Conservation (phyloP, 2,113 vertebrate species). For the Morone chrysops region DNA sequence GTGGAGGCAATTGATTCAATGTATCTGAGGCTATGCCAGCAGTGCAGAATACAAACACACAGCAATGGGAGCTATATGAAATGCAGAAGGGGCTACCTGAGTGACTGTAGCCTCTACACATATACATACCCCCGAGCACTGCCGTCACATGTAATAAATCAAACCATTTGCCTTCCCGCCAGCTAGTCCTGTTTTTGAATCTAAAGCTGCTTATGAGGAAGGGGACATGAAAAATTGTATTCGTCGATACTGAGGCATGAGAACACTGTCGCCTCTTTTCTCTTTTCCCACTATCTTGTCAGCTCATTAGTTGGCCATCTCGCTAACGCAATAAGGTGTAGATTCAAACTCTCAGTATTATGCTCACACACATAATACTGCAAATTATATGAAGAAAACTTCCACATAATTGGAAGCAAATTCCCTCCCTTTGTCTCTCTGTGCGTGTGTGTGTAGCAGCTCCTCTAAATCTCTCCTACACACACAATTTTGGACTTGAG, state of each 20-base stretch:
- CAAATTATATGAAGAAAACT: constrained; percentile 62
- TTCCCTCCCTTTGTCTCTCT: neutral
- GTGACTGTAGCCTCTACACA: constrained; percentile 23
- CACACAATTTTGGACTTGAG: constrained; percentile 49
- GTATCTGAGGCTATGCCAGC: constrained; percentile 65
- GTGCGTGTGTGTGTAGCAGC: neutral
- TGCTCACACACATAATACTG: constrained; percentile 51
- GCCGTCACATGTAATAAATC: constrained; percentile 69
- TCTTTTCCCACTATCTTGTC: constrained; percentile 59
- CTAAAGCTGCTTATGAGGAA: constrained; percentile 63
- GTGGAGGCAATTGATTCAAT: constrained; percentile 73
- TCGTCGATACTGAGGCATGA: constrained; percentile 55
- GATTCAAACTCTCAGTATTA: constrained; percentile 66
- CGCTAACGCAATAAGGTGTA: constrained; percentile 60
- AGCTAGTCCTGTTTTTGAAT: constrained; percentile 54
- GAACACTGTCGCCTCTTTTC: constrained; percentile 40
- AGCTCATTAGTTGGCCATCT: constrained; percentile 76
- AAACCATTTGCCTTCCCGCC: constrained; percentile 59
- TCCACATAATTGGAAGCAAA: constrained; percentile 54
- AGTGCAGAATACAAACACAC: constrained; percentile 46
- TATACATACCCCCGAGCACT: constrained; percentile 26
- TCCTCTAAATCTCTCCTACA: neutral
- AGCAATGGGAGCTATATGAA: constrained; percentile 28
- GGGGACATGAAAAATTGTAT: constrained; percentile 53
- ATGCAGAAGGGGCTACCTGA: constrained; percentile 51